Conservation (phyloP, 2,797 vertebrate species). For the Coregonus suidteri region DNA sequence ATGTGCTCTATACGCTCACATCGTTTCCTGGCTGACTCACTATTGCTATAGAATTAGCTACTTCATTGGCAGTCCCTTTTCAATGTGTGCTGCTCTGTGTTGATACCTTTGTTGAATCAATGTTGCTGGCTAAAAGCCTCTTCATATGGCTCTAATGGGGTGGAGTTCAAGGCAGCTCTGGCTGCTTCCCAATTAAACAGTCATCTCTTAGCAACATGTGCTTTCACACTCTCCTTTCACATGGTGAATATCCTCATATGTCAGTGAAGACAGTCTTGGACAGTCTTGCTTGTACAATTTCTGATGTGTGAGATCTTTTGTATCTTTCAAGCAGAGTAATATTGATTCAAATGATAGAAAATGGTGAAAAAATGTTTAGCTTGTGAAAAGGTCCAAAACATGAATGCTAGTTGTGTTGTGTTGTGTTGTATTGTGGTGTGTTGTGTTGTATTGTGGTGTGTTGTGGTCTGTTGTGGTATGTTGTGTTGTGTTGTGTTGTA, state of each 20-base stretch:
- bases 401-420: neutral
- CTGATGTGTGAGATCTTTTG: too few relatives aligned
- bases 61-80: slow-evolving; percentile 7
- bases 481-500: too few relatives aligned
- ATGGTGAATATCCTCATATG: slow-evolving; percentile 34
- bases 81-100: slow-evolving; percentile 21
- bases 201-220: slow-evolving; percentile 73
- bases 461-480: too few relatives aligned
- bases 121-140: slow-evolving; percentile 28
- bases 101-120: slow-evolving; percentile 23
- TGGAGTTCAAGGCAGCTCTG: slow-evolving; percentile 40
- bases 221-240: slow-evolving; percentile 18
- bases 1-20: too few relatives aligned
- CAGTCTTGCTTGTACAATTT: too few relatives aligned
- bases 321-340: too few relatives aligned
- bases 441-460: too few relatives aligned
- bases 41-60: slow-evolving; percentile 11
- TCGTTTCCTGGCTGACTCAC: neutral
- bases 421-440: too few relatives aligned
- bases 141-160: slow-evolving; percentile 39
- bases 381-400: slow-evolving; percentile 6
- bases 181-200: slow-evolving; percentile 37
- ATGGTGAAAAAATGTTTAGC: too few relatives aligned
- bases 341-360: too few relatives aligned
- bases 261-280: too few relatives aligned